Base-by-base conservation (phyloP, 2,113 vertebrate species). In the Colaptes auratus region DNA sequence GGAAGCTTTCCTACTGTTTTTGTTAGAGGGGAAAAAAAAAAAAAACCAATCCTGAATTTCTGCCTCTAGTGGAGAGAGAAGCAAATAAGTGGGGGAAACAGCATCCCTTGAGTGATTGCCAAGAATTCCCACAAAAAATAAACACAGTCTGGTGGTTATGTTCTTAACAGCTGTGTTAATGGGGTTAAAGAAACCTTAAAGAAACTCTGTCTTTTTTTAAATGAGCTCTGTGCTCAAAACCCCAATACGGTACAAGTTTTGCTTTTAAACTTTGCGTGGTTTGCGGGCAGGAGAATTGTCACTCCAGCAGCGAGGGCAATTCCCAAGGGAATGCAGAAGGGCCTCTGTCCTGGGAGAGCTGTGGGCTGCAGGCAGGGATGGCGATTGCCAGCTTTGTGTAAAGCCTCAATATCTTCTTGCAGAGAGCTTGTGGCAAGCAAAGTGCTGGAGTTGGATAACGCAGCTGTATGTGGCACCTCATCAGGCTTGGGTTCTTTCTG, bases 131-230 rank as follows among this genome's bases (percentile, higher is more conserved):
- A 95, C 79, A 93, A 94, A 92, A 93, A 95, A 94, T 96, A 96
- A 96, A 97, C 91, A 96, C 93, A 95, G 92, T 96, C 92, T 90
- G 88, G 92, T 96, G 92, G 95, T 96, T 93, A 95, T 94, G 93
- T 94, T 96, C 95, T 96, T 94, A 96, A 95, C 84, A 95, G 93
- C 92, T 93, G 94, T 95, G 92, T 95, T 95, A 96, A 96, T 82
- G 89, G 91, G 92, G 88, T 94, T 95, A 96, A 96, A 96, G 94
- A 96, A 96, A 95, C 91, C 94, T 97, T 93, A 86, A 91, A 95
- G 95, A 93, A 96, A 94, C 94, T 90, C 66, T 77, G 90, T 96
- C 88, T 86, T 85, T 97, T 97, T 91, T 94, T 39, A 93, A 92
- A 92, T 36, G 63, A 84, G 82, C 28, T 75, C 86, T 59, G 39